phyloP scores from a whole-genome alignment of 2,888 invertebrate species.

The Piscicola geometra region DNA sequence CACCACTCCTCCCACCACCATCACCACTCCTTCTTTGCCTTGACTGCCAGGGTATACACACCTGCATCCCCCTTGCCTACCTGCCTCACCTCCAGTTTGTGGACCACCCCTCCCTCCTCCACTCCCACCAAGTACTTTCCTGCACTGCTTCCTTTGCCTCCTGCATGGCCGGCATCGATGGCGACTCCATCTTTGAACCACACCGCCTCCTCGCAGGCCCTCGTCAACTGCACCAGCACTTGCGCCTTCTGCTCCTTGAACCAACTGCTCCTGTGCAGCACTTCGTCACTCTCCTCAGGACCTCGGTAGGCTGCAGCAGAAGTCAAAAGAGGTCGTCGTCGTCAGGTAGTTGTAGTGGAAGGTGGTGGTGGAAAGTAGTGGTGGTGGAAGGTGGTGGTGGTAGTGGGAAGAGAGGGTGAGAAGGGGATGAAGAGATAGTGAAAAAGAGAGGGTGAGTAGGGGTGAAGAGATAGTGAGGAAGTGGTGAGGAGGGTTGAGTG shows the following conservation, averaged over 20 bases:
- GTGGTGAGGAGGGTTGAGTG: too few species aligned
- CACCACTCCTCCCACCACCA: too few species aligned
- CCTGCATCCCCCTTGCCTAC: conserved; percentile 19
- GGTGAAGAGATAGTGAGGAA: too few species aligned
- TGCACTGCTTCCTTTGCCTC: background rate
- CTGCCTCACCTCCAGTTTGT: background rate
- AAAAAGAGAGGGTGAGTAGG: too few species aligned
- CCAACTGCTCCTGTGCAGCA: background rate
- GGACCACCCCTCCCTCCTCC: background rate
- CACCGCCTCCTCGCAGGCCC: background rate
- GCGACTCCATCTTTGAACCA: conserved; percentile 25
- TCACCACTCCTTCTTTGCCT: too few species aligned
- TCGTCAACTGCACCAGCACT: background rate
- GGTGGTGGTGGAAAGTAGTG: background rate
- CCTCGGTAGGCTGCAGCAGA: background rate
- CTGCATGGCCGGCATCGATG: background rate
- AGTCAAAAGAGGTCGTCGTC: too few species aligned
- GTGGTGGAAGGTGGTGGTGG: too few species aligned
- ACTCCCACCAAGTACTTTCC: background rate
- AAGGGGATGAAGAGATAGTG: too few species aligned
- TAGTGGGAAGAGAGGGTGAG: too few species aligned
- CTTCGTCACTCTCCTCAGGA: background rate
- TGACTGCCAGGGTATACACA: conserved; percentile 8
- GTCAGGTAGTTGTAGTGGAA: too few species aligned
- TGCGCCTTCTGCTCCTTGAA: conserved; percentile 12